Evolutionary conservation across 2,113 vertebrate genomes (phyloP), one percentile per base, ranked within the genome.

Genomic region (Coturnix japonica): DNA sequence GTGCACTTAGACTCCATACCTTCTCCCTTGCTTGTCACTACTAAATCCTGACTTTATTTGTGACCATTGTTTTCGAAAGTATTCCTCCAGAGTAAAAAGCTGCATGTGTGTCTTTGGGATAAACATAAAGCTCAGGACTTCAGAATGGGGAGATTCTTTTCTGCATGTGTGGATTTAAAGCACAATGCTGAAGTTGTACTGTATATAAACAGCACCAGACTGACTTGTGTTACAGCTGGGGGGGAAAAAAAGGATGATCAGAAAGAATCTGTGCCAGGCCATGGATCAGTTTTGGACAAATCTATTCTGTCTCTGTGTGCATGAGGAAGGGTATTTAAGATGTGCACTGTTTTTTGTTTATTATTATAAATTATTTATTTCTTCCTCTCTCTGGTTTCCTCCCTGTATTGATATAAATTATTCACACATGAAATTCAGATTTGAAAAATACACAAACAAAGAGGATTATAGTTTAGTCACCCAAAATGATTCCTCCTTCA

Each of bases 321-420:
- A 64, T 31, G n/a, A 80, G 43, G 30, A 89, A 91, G 30, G 54
- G 26, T 66, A 63, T 91, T 95, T 91, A 83, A 91, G 81, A 77
- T 1, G 2, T 1, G 4, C 43, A 53, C 22, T 80, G 60, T 71
- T 39, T 51, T 14, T 28, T 53, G 5, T 63, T 94, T 91, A 66
- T 91, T 86, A 75, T 6, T 79, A 20, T 60, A 93, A 95, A 94
- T 94, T 91, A 95, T 96, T 94, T 90, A 89, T 87, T 41, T 92
- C 33, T 87, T 83, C 23, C 57, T 81, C 81, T 91, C 53, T 83
- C 78, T 61, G 69, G 19, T 76, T 87, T 54, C 13, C 80, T 91
- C 66, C 49, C 73, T 82, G 9, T 87, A 65, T 69, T 88, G 91
- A 88, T 0, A 6, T 92, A 96, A 95, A 96, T 96, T 95, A 92